Evolutionary conservation across 2,888 invertebrate species (phyloP).

Genomic region (Tridacna gigas): DNA sequence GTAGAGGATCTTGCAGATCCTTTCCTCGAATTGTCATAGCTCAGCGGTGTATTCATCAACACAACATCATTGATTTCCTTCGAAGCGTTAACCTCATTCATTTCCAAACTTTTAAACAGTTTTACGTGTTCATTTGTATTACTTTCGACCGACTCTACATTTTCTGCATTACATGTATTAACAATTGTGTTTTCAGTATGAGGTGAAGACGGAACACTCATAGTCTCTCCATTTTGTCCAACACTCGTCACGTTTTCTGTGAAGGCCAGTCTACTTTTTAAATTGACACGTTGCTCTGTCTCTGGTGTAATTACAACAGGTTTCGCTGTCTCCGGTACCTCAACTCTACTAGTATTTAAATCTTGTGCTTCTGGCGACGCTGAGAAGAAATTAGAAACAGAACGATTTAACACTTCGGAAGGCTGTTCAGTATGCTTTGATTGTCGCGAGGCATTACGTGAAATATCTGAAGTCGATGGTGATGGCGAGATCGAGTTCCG

Average conservation of each 20-base stretch:
- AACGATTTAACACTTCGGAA: background rate
- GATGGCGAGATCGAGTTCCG: conserved; percentile 4
- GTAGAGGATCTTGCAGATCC: background rate
- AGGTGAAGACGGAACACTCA: background rate
- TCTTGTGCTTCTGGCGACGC: background rate
- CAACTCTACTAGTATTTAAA: conserved; percentile 4
- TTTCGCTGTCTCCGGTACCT: conserved; percentile 37
- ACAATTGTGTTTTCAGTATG: background rate
- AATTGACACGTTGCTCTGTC: conserved; percentile 31
- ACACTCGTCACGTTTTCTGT: background rate
- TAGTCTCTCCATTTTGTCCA: background rate
- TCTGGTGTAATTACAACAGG: conserved; percentile 51
- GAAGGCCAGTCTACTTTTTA: conserved; percentile 41
- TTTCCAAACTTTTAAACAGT: conserved; percentile 37
- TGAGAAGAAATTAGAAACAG: background rate
- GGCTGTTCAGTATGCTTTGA: background rate
- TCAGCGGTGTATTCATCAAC: conserved; percentile 38
- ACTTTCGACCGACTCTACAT: background rate
- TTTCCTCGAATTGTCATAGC: conserved; percentile 3
- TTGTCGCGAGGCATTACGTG: too few relatives aligned
- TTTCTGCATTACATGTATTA: background rate
- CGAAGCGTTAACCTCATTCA: conserved; percentile 33
- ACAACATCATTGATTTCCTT: conserved; percentile 45
- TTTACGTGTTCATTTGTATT: background rate
- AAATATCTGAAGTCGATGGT: background rate